Evolutionary conservation across 2,888 invertebrate genomes (phyloP).

Genomic region (Agriopis aurantiaria): DNA sequence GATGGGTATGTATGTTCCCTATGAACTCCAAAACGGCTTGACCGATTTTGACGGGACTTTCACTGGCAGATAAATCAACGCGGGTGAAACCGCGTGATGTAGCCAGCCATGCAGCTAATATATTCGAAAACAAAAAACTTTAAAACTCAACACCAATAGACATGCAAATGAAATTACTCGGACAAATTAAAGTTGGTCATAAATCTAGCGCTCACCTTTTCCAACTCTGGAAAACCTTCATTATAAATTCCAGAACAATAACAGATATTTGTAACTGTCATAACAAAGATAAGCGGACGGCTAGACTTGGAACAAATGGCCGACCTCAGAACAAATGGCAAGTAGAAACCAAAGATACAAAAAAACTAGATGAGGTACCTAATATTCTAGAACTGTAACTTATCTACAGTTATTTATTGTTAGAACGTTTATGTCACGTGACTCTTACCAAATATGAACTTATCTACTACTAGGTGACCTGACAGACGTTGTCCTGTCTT

Average conservation of each 20-base stretch:
- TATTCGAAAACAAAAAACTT: not conserved
- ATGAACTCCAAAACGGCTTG: no score
- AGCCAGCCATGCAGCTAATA: no score
- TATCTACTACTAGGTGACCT: no score
- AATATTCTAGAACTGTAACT: no score
- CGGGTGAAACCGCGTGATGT: no score
- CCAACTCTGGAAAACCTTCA: constrained; percentile 1
- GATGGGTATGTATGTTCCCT: no score
- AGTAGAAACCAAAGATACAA: not conserved
- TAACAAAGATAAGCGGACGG: constrained; percentile 21
- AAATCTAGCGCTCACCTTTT: constrained; percentile 15
- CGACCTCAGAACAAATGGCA: constrained; percentile 10
- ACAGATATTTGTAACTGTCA: constrained; percentile 25
- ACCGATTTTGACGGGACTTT: no score
- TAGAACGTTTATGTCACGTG: no score
- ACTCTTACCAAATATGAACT: no score
- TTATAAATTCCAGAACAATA: constrained; percentile 23
- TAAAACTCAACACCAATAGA: not conserved
- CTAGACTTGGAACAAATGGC: constrained; percentile 18
- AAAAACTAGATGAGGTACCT: not conserved
- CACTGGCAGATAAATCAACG: no score
- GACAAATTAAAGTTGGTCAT: constrained; percentile 10
- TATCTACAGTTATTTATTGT: no score
- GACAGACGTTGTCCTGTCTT: no score
- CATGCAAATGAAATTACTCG: constrained; percentile 16